Evolutionary conservation across 2,888 invertebrate genomes (phyloP).

Genomic region (Clostera curtula): DNA sequence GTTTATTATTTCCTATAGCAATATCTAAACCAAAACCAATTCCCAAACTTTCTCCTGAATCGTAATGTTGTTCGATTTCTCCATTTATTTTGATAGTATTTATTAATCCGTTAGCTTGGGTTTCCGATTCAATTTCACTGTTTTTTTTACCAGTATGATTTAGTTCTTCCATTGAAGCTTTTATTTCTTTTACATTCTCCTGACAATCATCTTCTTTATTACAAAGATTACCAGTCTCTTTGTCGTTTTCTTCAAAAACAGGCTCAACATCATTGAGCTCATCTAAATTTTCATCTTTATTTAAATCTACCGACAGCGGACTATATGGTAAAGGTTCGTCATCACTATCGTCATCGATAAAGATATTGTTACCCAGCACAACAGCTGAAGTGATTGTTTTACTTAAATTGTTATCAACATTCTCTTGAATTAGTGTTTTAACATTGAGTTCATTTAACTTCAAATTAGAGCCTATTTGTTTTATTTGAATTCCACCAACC

Average conservation of each 20-base stretch:
- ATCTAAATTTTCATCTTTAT: constrained; percentile 6
- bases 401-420: too few species aligned
- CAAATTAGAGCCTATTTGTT: constrained; percentile 1
- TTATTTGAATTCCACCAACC: background rate
- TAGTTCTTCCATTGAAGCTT: background rate
- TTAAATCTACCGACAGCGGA: constrained; percentile 9
- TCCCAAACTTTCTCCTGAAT: too few species aligned
- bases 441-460: too few species aligned
- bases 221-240: background rate
- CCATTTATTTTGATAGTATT: too few species aligned
- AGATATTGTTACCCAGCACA: constrained; percentile 6
- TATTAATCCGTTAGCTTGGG: too few species aligned
- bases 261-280: constrained; percentile 1
- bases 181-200: background rate
- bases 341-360: constrained; percentile 13
- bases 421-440: too few species aligned
- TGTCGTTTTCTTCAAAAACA: background rate
- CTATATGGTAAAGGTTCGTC: constrained; percentile 7
- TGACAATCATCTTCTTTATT: background rate
- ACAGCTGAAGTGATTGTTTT: too few species aligned
- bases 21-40: too few species aligned
- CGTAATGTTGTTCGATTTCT: too few species aligned
- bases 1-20: too few species aligned
- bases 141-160: too few species aligned
- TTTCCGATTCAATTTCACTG: too few species aligned